Evolutionary conservation across 1,140 invertebrate genomes (phyloP), one percentile per base, ranked within the genome.

Genomic region (Habropoda laboriosa): DNA sequence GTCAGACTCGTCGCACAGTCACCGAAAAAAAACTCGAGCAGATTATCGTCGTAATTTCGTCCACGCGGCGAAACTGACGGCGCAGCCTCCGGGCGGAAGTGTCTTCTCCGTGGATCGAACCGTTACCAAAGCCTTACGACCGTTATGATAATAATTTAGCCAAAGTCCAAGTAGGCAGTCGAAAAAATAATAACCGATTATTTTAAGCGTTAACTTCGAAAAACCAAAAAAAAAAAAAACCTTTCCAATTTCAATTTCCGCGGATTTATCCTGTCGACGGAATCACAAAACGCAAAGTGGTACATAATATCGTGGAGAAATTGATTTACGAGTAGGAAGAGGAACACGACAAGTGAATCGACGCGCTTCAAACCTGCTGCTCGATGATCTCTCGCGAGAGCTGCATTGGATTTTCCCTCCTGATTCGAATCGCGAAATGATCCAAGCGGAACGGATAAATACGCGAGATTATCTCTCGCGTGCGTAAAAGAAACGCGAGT

Each of bases 61-160:
- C 13, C 13, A 8, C n/a, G n/a, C n/a, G n/a, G 16, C 12, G 40
- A 57, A 45, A 40, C 21, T 51, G 32, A 27, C 18, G n/a, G n/a
- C 1, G 32, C 2, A 49, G 45, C 55, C 71, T 35, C 57, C n/a
- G 30, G 42, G 45, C 60, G 24, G 10, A 35, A 63, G 40, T 35
- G 55, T 42, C 0, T n/a, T n/a, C n/a, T 18, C 16, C 49, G 32
- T 16, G 7, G 3, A 21, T 55, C 38, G 38, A 57, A 73, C 70
- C 70, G 70, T 72, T 72, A 72, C 70, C 30, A 45, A 72, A n/a
- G n/a, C n/a, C 60, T 72, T 61, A 47, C 30, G 49, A 61, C 57
- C 57, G 71, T 74, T 74, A 63, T 63, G 16, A 60, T 12, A 73
- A 73, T 63, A 63, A 51, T 63, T 63, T 30, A 63, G 32, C 4